These are phyloP conservation scores for Coilia nasus DNA, from an alignment of 2,797 vertebrate genomes.

Conservation along the genomic window DNA sequence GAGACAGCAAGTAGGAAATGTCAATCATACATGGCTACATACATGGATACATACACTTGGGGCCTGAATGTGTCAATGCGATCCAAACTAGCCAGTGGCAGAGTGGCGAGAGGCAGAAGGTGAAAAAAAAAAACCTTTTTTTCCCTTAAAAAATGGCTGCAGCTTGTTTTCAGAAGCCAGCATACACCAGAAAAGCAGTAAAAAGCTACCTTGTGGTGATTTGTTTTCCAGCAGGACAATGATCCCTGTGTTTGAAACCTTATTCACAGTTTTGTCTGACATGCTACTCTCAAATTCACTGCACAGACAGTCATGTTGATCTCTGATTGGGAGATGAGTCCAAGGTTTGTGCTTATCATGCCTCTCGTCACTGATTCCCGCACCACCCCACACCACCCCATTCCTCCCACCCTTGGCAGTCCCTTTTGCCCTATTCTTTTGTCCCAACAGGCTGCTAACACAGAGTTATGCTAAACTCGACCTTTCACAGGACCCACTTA, in stretches of 20 bases:
- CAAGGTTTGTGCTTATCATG: background rate
- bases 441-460: background rate
- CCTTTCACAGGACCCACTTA: constrained; percentile 33
- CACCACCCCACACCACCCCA: background rate
- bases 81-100: background rate
- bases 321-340: background rate
- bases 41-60: constrained; percentile 28
- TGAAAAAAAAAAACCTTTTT: constrained; percentile 28
- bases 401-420: background rate
- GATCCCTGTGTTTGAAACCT: background rate
- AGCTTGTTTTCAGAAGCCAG: background rate
- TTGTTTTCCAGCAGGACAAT: background rate
- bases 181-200: background rate
- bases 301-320: background rate
- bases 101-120: background rate
- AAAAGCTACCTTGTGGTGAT: background rate
- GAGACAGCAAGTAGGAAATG: constrained; percentile 19
- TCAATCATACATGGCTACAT: background rate
- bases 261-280: background rate
- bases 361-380: background rate
- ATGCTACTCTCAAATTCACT: background rate
- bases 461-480: constrained; percentile 44
- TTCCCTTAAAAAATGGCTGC: background rate
- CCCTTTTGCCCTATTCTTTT: background rate
- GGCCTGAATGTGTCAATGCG: constrained; percentile 23